phyloP scores from a whole-genome alignment of 2,113 vertebrate species.

The Grantiella picta region DNA sequence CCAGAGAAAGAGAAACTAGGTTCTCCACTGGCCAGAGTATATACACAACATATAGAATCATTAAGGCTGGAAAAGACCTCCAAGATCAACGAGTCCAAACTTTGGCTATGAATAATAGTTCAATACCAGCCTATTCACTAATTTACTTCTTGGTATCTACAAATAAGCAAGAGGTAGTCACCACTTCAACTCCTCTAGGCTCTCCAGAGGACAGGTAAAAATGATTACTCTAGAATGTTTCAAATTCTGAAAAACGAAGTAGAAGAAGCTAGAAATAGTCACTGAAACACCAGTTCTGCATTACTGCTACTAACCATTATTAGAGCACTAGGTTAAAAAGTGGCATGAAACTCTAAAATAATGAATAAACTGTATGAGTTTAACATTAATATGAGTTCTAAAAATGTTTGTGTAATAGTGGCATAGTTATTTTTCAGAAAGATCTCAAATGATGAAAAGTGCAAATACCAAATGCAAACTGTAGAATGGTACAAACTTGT shows the following conservation, averaged over 20 bases:
- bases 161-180: background rate
- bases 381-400: background rate
- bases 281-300: background rate
- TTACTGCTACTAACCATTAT: background rate
- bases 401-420: background rate
- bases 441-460: background rate
- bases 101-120: background rate
- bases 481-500: background rate
- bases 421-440: background rate
- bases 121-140: background rate
- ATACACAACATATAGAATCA: background rate
- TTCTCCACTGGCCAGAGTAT: background rate
- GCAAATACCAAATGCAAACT: background rate
- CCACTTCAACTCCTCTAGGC: background rate
- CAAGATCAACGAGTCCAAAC: fast-evolving
- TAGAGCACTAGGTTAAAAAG: background rate
- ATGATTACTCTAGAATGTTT: background rate
- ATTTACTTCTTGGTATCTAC: background rate
- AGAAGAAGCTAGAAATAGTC: background rate
- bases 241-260: background rate
- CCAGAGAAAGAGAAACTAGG: background rate
- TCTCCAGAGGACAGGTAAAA: background rate
- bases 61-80: background rate
- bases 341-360: background rate
- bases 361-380: background rate